Evolutionary conservation across 2,113 vertebrate species (phyloP), one percentile per base, ranked within the genome.

Genomic region (Microtus richardsoni): DNA sequence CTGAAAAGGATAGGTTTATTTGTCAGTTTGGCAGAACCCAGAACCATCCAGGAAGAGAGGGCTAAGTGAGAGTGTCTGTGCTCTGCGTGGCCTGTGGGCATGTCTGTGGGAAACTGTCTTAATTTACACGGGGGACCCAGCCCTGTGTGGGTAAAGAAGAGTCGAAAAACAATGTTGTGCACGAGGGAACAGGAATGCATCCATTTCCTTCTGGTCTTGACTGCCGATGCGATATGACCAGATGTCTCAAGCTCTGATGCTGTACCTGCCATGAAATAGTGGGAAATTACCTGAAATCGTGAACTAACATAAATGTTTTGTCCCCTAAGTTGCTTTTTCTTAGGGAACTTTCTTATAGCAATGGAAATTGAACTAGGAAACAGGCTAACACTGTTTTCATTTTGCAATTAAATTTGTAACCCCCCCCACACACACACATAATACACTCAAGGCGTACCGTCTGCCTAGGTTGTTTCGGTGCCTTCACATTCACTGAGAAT

Each of bases 161-260:
- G 6, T 1, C 1, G 9, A 41, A 41, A 41, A 22, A 5, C 41
- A 4, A 74, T 10, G 2, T 2, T 44, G 28, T 17, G 14, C 58
- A 16, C 7, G 19, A 44, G 14, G 28, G 44, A 64, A 39, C 14
- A 44, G 19, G n/a, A 8, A 62, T 84, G 14, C 7, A 30, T 30
- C 9, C 39, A 44, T 41, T 62, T 64, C n/a, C 58, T 3, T 41
- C n/a, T 83, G 58, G 24, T 83, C n/a, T 64, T 19, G 7, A 30
- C 39, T 84, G 58, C 4, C 10, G 82, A 44, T 64, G 30, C 19
- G 26, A 33, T 64, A 19, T 33, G 26, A 64, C 8, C 58, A 84
- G 39, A 41, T 84, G 22, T 44, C 39, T 84, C 3, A 64, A 30
- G 7, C 5, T 6, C 30, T 21, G 11, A 4, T 7, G 8, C 26